phyloP scores from a whole-genome alignment of 2,888 invertebrate species.

The Julus scandinavius region DNA sequence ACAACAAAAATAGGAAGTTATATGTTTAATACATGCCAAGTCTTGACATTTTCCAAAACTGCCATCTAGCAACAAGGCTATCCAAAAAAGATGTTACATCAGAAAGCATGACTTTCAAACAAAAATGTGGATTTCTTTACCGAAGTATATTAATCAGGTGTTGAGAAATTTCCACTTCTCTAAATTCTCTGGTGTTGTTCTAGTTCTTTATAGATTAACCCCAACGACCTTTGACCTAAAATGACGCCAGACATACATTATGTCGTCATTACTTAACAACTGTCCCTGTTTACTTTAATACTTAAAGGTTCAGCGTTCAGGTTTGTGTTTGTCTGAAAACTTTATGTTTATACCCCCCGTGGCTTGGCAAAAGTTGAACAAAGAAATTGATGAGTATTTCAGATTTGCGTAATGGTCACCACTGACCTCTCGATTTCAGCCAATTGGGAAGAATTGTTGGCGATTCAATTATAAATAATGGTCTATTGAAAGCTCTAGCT shows the following conservation, averaged over 20 bases:
- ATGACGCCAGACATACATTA: neutral
- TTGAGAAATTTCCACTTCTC: no score
- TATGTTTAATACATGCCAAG: no score
- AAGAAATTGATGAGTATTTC: neutral
- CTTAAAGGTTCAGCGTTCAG: neutral
- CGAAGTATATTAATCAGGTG: no score
- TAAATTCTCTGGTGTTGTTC: neutral
- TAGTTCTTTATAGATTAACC: neutral
- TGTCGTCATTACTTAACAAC: neutral
- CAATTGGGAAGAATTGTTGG: neutral
- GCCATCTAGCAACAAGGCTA: no score
- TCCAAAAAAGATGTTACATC: no score
- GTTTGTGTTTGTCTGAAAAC: neutral
- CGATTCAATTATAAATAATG: conserved; percentile 41
- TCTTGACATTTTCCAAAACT: no score
- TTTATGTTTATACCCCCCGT: neutral
- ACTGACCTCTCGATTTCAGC: conserved; percentile 11
- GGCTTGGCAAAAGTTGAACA: neutral
- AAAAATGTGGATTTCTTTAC: no score
- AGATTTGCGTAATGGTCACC: conserved; percentile 17
- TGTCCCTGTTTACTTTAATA: neutral
- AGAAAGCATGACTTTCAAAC: no score
- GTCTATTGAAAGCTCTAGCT: neutral
- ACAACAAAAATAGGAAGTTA: no score
- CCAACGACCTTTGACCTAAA: neutral